Evolutionary conservation across 2,113 vertebrate genomes (phyloP).

Genomic region (Leucopsar rothschildi): DNA sequence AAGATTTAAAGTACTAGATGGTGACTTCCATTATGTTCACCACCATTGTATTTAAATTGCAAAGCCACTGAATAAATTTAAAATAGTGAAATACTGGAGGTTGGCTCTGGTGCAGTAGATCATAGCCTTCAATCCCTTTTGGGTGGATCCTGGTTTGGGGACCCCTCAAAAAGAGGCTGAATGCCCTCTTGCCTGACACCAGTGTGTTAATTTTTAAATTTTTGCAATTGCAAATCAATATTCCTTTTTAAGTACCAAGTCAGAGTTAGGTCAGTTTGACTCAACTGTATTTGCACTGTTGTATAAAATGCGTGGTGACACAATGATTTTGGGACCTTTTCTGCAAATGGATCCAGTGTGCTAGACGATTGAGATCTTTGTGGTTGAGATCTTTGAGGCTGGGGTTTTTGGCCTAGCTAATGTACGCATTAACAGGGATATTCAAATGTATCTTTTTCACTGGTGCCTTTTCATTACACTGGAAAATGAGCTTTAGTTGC

Average conservation of each 20-base stretch:
- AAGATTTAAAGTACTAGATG: not conserved
- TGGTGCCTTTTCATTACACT: slow-evolving; percentile 36
- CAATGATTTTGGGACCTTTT: not conserved
- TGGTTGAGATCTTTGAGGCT: not conserved
- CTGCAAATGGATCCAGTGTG: not conserved
- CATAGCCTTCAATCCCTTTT: not conserved
- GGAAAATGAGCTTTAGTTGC: slow-evolving; percentile 44
- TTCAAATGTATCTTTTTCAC: slow-evolving; percentile 27
- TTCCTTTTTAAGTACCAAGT: not conserved
- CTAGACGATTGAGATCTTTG: not conserved
- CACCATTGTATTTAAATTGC: not conserved
- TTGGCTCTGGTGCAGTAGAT: not conserved
- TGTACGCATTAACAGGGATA: not conserved
- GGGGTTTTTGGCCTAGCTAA: not conserved
- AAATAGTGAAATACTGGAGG: not conserved
- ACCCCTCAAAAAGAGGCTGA: not conserved
- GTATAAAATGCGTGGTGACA: not conserved
- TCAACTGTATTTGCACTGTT: not conserved
- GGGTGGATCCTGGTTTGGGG: not conserved
- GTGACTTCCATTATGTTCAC: not conserved
- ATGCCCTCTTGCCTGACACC: not conserved
- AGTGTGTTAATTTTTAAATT: not conserved
- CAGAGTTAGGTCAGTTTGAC: not conserved
- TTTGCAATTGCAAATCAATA: not conserved
- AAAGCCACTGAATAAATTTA: not conserved